Evolutionary conservation across 1,140 invertebrate species (phyloP).

Genomic region (Lepeophtheirus salmonis): DNA sequence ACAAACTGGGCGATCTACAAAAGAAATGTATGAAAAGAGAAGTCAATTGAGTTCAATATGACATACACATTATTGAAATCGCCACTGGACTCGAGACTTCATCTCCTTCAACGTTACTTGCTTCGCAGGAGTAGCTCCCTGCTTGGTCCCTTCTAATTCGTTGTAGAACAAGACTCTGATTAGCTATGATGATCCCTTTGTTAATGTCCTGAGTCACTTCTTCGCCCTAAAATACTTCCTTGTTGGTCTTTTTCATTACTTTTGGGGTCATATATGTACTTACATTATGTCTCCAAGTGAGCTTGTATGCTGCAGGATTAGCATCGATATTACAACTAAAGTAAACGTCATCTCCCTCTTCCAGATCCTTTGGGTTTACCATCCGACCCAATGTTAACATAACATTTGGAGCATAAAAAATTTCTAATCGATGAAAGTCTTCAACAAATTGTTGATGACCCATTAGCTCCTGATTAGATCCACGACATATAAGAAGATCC

Average conservation of each 20-base stretch:
- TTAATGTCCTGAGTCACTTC: slow-evolving; percentile 40
- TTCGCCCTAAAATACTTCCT: slow-evolving; percentile 28
- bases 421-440: slow-evolving; percentile 9
- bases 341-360: slow-evolving; percentile 70
- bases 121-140: slow-evolving; percentile 48
- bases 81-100: slow-evolving; percentile 32
- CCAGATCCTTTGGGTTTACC: slow-evolving; percentile 64
- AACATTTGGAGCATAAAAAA: slow-evolving; percentile 38
- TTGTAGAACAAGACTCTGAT: slow-evolving; percentile 43
- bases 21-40: too few relatives aligned
- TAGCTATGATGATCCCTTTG: slow-evolving; percentile 41
- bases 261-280: slow-evolving; percentile 33
- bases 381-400: slow-evolving; percentile 51
- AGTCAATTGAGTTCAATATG: too few relatives aligned
- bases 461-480: slow-evolving; percentile 11
- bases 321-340: slow-evolving; percentile 66
- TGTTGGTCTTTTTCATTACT: background rate
- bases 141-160: slow-evolving; percentile 37
- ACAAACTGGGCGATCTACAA: slow-evolving; percentile 22
- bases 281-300: slow-evolving; percentile 75
- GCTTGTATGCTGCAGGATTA: slow-evolving; percentile 65
- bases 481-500: slow-evolving; percentile 6
- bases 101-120: slow-evolving; percentile 37
- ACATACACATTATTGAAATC: slow-evolving; percentile 33
- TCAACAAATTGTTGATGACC: background rate